Evolutionary conservation across 1,140 invertebrate species (phyloP).

Genomic region (Coelopa frigida): DNA sequence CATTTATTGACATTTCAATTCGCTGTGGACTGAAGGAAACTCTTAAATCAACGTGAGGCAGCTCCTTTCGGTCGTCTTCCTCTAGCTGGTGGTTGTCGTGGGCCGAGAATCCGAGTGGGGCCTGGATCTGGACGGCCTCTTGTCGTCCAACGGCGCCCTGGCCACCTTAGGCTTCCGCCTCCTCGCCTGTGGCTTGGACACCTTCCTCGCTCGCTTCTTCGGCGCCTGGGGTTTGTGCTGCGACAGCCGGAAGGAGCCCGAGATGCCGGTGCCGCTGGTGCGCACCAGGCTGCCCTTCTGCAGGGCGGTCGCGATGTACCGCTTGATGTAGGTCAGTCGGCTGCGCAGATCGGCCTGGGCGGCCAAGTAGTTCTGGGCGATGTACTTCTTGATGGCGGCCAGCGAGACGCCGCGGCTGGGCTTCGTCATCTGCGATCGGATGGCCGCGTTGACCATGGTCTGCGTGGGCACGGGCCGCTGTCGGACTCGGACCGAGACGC

Average conservation of each 20-base stretch:
- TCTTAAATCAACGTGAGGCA: too few relatives aligned
- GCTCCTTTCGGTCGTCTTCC: too few relatives aligned
- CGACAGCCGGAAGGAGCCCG: slow-evolving; percentile 9
- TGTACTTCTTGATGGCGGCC: slow-evolving; percentile 4
- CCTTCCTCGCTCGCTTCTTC: not conserved
- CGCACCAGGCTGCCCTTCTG: slow-evolving; percentile 4
- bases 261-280: slow-evolving; percentile 1
- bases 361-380: not conserved
- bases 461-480: not conserved
- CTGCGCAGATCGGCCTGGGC: not conserved
- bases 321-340: slow-evolving; percentile 2
- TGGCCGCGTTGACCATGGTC: slow-evolving; percentile 5
- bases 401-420: slow-evolving; percentile 6
- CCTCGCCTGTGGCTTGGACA: not conserved
- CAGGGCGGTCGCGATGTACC: not conserved
- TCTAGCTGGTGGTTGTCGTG: too few relatives aligned
- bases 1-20: too few relatives aligned
- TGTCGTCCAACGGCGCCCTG: too few relatives aligned
- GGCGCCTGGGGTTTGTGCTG: not conserved
- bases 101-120: too few relatives aligned
- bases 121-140: too few relatives aligned
- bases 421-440: not conserved
- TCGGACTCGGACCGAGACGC: too few relatives aligned
- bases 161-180: too few relatives aligned
- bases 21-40: too few relatives aligned